phyloP scores from a whole-genome alignment of 1,140 invertebrate genomes.

The Potamilus streckersoni region DNA sequence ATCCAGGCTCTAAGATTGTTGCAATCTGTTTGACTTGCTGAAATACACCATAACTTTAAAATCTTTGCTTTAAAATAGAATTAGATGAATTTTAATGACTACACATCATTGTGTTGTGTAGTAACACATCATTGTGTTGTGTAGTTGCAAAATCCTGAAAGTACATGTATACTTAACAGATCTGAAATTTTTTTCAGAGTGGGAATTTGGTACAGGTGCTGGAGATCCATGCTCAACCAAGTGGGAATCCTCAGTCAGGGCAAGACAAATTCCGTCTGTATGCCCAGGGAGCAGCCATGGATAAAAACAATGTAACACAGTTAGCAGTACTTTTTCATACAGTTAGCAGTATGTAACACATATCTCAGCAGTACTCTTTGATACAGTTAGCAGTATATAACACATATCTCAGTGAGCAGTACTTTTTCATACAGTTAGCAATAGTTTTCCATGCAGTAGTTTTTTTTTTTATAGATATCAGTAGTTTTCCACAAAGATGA shows the following conservation, averaged over 20 bases:
- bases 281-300: slow-evolving; percentile 31
- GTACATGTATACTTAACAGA: background rate
- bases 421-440: background rate
- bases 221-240: slow-evolving; percentile 34
- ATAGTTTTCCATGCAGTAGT: background rate
- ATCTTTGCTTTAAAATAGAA: too few species aligned
- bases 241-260: slow-evolving; percentile 6
- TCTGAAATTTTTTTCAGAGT: slow-evolving; percentile 4
- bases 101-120: too few species aligned
- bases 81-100: too few species aligned
- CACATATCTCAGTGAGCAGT: background rate
- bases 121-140: too few species aligned
- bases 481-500: too few species aligned
- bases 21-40: too few species aligned
- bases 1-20: too few species aligned
- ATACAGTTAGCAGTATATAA: slow-evolving; percentile 8
- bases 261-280: slow-evolving; percentile 34
- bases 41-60: too few species aligned
- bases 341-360: slow-evolving; percentile 24
- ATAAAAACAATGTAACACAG: slow-evolving; percentile 30
- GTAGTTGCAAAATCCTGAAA: background rate
- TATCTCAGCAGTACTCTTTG: background rate
- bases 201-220: slow-evolving; percentile 26
- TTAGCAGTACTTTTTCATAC: background rate
- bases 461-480: too few species aligned